Base-by-base conservation (phyloP, 1,140 invertebrate species). In the Drosophila navojoa region DNA sequence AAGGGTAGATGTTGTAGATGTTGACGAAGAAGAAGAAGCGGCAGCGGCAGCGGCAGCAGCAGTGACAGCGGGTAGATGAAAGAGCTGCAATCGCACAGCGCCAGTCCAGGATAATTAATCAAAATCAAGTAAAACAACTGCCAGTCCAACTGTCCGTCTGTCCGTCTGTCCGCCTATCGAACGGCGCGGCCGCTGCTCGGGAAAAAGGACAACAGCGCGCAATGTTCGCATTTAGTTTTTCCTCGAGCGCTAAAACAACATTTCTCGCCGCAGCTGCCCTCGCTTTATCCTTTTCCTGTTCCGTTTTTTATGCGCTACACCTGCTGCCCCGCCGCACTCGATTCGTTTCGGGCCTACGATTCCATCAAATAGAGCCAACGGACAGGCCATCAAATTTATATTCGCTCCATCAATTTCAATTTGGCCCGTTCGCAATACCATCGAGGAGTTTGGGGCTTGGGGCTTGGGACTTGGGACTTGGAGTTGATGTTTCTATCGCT, bases 121-220 rank as follows among this genome's bases (percentile, higher is more conserved):
- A 91, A 91, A 91, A 91, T 91, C 84, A 91, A 91, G 90, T 75
- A 69, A 73, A 77, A 86, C 76, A 78, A 78, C 81, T 80, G 77
- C 53, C 71, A 71, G 71, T 52, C 63, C 60, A 66, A 81, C 73
- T 75, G 73, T 45, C 63, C 60, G 71, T 80, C 73, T 75, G 73
- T 45, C 42, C 38, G 38, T 0, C 27, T 29, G 38, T 7, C 38
- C 38, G 6, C 57, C 78, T 63, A 60, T 50, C 27, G 53, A 32
- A 62, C 40, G 27, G 52, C 62, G 35, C 10, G 10, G 35, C 35
- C 35, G 35, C 35, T 13, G 3, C 35, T 38, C 35, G 35, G 35
- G 76, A 81, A 72, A 58, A 69, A 76, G 70, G 55, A 71, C 53
- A 71, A 50, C 38, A 61, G 70, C 70, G 64, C 71, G 77, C 76